Base-by-base conservation (phyloP, 2,113 vertebrate species). In the Acrocephalus arundinaceus region DNA sequence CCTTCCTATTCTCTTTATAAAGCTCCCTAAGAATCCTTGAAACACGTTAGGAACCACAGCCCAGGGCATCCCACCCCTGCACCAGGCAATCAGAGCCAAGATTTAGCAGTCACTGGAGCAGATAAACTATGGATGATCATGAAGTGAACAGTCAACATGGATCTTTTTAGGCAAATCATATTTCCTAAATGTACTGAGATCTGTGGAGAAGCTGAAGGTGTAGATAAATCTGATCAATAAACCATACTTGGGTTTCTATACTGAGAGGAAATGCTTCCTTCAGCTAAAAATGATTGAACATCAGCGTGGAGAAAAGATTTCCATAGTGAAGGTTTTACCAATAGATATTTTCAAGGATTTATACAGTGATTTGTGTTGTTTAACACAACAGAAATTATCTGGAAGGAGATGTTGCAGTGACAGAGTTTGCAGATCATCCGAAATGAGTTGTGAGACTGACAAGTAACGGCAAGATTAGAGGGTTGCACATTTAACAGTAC, bases 301-400 rank as follows among this genome's bases (percentile, higher is more conserved):
- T 79, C 52, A 79, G n/a, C 16, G 19, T 86, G 67, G 67, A 86
- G 37, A 89, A 59, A 4, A 66, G 62, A 62, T 91, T 86, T 96
- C 76, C 35, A 10, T 7, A 20, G 55, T 25, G 45, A 73, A 31
- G 15, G 9, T 28, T 89, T 89, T 68, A 63, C 17, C 22, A 24
- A 8, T 41, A 41, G 35, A 2, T 46, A 13, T 80, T 93, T 86
- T 58, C 48, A 71, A 54, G 54, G 72, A 28, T 93, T 41, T 77
- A 4, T 43, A 10, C 13, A 33, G 85, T 43, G 28, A 68, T 76
- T 63, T 80, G 25, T 73, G 73, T 6, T 59, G 28, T 73, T 91
- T 85, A 85, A 74, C 55, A 66, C 16, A 51, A 48, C 55, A 87
- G 66, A 54, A 70, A 52, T n/a, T 51, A 41, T 71, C 86, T 87